These are phyloP conservation scores for Thaumatotibia leucotreta DNA, from an alignment of 1,140 invertebrate genomes.

Conservation along the genomic window DNA sequence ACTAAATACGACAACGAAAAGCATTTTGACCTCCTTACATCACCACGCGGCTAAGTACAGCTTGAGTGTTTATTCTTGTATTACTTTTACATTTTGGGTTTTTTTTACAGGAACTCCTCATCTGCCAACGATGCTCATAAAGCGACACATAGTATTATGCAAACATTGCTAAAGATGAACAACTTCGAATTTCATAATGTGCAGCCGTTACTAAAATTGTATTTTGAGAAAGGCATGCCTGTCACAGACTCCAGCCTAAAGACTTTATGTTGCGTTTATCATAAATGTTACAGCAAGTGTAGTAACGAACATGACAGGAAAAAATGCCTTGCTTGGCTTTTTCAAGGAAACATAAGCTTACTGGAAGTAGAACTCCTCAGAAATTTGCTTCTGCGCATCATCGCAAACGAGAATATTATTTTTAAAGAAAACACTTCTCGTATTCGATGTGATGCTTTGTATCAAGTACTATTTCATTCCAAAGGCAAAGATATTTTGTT, in stretches of 20 bases:
- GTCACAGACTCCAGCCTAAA: slow-evolving; percentile 42
- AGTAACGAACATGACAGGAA: slow-evolving; percentile 32
- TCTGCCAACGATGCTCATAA: slow-evolving; percentile 34
- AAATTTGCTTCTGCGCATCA: slow-evolving; percentile 43
- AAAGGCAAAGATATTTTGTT: slow-evolving; percentile 52
- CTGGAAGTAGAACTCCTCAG: slow-evolving; percentile 23
- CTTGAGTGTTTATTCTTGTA: too few species aligned
- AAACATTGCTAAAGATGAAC: slow-evolving; percentile 35
- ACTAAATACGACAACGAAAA: too few species aligned
- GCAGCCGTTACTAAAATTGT: slow-evolving; percentile 45
- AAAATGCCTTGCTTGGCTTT: slow-evolving; percentile 49
- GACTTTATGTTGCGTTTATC: slow-evolving; percentile 41
- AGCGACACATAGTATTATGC: slow-evolving; percentile 46
- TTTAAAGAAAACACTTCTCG: background rate
- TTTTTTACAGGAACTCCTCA: slow-evolving; percentile 51
- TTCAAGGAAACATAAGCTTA: slow-evolving; percentile 27
- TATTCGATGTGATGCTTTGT: slow-evolving; percentile 25
- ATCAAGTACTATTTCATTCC: slow-evolving; percentile 41
- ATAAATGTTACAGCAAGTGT: slow-evolving; percentile 53
- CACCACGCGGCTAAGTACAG: too few species aligned
- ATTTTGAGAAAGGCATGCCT: slow-evolving; percentile 58
- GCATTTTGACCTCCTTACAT: too few species aligned
- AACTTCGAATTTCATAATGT: slow-evolving; percentile 40
- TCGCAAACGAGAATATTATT: slow-evolving; percentile 46
- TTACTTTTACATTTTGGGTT: too few species aligned